Evolutionary conservation across 37 sponge, comb jelly and placozoan species (phyloP).

Genomic region (Aplysina aerophoba): DNA sequence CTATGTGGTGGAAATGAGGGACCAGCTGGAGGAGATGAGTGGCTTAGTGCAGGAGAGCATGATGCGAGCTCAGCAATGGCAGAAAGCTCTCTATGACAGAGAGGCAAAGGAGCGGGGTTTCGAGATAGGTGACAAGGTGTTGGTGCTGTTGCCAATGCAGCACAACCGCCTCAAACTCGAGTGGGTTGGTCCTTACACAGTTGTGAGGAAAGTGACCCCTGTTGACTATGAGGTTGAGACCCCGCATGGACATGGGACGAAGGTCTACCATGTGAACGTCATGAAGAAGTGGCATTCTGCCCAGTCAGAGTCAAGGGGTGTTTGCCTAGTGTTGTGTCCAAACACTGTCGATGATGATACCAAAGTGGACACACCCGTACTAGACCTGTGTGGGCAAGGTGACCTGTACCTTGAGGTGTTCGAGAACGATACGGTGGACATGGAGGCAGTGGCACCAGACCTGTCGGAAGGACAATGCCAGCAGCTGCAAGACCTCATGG

Average conservation of each 20-base stretch:
- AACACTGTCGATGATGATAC: no score
- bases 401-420: no score
- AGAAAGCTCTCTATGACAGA: conserved; percentile 14
- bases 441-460: background rate
- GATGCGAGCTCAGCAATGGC: background rate
- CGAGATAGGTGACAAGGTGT: conserved; percentile 15
- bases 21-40: background rate
- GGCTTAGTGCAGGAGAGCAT: background rate
- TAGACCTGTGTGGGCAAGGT: no score
- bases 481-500: background rate
- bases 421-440: no score
- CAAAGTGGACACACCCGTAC: no score
- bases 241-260: no score
- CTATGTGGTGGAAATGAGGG: background rate
- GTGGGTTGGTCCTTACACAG: background rate
- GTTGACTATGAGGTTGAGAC: no score
- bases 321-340: no score
- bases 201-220: no score
- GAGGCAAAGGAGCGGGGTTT: background rate
- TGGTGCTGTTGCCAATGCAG: background rate
- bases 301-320: no score
- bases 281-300: no score
- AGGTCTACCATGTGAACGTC: no score
- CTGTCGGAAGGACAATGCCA: background rate
- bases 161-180: background rate